These are phyloP conservation scores for Panthera tigris DNA, from an alignment of 2,113 vertebrate species.

Conservation along the genomic window DNA sequence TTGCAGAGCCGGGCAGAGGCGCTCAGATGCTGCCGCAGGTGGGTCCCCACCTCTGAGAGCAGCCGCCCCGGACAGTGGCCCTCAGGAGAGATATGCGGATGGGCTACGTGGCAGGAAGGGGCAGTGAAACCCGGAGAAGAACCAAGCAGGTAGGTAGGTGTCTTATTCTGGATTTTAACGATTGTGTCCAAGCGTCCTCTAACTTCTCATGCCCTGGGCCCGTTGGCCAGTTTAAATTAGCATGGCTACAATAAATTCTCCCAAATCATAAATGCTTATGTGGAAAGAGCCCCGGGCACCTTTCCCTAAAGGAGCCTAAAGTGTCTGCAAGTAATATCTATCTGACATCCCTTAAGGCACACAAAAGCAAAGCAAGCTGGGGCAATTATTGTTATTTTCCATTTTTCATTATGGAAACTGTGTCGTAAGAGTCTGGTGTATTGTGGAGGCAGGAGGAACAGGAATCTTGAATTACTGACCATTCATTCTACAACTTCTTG, in stretches of 20 bases:
- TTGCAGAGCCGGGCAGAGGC: rapidly evolving
- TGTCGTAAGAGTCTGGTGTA: neutral
- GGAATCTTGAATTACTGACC: neutral
- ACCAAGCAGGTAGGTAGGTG: no score
- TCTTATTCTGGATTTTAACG: neutral
- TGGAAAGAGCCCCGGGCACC: neutral
- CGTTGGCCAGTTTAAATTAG: neutral
- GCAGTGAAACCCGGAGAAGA: neutral
- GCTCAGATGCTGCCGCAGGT: rapidly evolving
- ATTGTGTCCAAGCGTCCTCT: neutral
- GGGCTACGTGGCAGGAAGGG: neutral
- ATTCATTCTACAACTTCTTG: neutral
- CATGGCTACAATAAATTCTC: neutral
- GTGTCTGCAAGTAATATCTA: neutral
- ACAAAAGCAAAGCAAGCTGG: neutral
- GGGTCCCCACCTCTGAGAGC: no score
- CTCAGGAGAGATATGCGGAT: rapidly evolving
- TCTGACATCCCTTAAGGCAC: neutral
- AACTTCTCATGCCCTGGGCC: neutral
- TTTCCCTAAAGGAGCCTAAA: neutral
- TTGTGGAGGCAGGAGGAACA: rapidly evolving
- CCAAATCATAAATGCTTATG: neutral
- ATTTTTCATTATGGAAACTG: neutral
- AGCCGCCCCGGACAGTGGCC: rapidly evolving
- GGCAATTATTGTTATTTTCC: neutral